These are phyloP conservation scores for Ceyx cyanopectus DNA, from an alignment of 2,113 vertebrate species.

Conservation along the genomic window DNA sequence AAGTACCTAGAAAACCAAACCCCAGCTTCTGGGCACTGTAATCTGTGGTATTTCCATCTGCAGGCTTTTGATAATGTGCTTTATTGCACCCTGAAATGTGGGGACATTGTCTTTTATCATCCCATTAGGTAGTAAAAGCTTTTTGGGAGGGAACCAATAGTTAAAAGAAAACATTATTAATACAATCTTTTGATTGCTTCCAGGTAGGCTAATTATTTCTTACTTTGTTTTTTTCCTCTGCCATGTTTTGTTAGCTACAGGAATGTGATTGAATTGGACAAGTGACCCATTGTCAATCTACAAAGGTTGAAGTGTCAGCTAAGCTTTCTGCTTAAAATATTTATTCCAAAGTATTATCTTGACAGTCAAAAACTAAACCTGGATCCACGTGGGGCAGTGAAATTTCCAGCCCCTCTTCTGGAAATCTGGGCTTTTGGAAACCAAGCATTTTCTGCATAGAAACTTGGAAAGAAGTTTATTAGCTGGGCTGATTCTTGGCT, in stretches of 20 bases:
- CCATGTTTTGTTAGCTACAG: background rate
- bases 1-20: constrained; percentile 46
- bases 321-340: background rate
- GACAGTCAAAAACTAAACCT: background rate
- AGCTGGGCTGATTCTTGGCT: background rate
- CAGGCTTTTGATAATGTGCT: background rate
- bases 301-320: background rate
- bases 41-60: background rate
- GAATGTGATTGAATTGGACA: background rate
- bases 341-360: background rate
- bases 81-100: background rate
- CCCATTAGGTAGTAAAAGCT: background rate
- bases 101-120: background rate
- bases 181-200: background rate
- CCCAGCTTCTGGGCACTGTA: rapidly evolving
- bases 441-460: background rate
- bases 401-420: background rate
- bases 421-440: background rate
- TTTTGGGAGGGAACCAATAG: background rate
- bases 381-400: background rate
- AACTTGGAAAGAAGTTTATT: background rate
- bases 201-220: background rate
- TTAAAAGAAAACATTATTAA: background rate
- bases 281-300: too few species aligned
- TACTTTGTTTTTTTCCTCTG: background rate